Base-by-base conservation (phyloP, 2,888 invertebrate species). In the Argynnis bischoffii region DNA sequence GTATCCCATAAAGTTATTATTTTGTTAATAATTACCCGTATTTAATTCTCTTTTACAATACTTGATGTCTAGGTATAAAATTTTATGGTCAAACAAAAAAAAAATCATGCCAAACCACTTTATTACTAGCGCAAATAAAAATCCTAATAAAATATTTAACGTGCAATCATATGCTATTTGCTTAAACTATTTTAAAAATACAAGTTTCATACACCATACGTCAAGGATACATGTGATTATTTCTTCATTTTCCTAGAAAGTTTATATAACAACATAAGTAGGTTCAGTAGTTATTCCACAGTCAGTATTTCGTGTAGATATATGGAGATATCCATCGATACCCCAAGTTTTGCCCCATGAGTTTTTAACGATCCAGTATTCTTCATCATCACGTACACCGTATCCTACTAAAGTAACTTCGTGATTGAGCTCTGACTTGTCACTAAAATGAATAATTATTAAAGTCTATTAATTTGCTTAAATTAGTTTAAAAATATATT, bases 301-400 rank as follows among this genome's bases (percentile, higher is more conserved):
- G 84, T 96, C 97, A 86, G 98, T 98, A 78, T 98, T 94, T 75
- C 95, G 94, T 54, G 96, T 95, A 0, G 97, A 95, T 94, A 99
- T 98, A 59, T 98, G 93, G 70, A 98, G 95, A 82, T 98, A 99
- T 0, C 98, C 98, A 83, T 97, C 97, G 77, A 98, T 97, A 41
- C 98, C 98, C 98, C 98, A 99, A 76, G 96, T 95, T 35, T 96
- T 96, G 0, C 98, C 98, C 98, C 98, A 98, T 0, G 98, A 98
- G 89, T 98, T 98, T 90, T 98, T 98, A 13, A 99, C 90, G 67
- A 99, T 93, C 98, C 98, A 99, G 88, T 97, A 99, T n/a, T 94
- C 94, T 76, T 97, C 94, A 4, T 96, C 97, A 74, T 96, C 94
- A 56, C 97, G 89, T 18, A 93, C 94, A 14, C 98, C 98, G 84